Evolutionary conservation across 2,113 vertebrate genomes (phyloP), one percentile per base, ranked within the genome.

Genomic region (Rhadina sibilatrix): DNA sequence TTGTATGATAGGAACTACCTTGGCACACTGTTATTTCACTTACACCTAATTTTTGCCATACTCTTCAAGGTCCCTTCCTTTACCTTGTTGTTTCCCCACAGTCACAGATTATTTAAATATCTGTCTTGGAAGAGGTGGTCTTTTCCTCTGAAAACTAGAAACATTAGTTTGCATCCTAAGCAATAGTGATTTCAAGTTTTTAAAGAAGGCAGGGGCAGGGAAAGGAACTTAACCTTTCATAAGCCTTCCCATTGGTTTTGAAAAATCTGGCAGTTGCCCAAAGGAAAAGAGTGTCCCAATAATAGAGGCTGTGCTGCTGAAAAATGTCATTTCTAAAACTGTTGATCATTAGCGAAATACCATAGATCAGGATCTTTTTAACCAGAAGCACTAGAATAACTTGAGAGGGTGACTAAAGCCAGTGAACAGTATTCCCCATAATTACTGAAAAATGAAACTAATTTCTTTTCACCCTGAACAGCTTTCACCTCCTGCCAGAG

Each of bases 401-500:
- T 93, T 70, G 83, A 91, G 94, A 96, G 74, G 76, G 63, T 50
- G 57, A 77, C 94, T 96, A 68, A 90, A 97, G 95, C 61, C 93
- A 92, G 64, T 2, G 61, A 95, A 94, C 68, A 91, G 68, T 92
- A 95, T 95, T 95, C 68, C 65, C 50, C 47, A 31, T 93, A 96
- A 97, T 97, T 97, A 97, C 95, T 91, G 86, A 72, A 92, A 95
- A 97, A 95, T 79, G 53, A 94, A 96, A 95, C 90, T 94, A 91
- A 96, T 97, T 96, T 96, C 87, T 93, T 95, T 92, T 84, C 88
- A 95, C 95, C 91, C 94, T 82, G 75, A 87, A 92, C 90, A 89
- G 77, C 88, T 96, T 96, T 87, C 80, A 93, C 96, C 89, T 95
- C 94, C 94, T 95, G 95, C 96, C 86, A 93, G 91, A 83, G 97